A percentile compares a stretch with the other conserved stretches of the same genome.
Evolutionary conservation across 2,113 vertebrate genomes (phyloP).

Genomic region (Indri indri): DNA sequence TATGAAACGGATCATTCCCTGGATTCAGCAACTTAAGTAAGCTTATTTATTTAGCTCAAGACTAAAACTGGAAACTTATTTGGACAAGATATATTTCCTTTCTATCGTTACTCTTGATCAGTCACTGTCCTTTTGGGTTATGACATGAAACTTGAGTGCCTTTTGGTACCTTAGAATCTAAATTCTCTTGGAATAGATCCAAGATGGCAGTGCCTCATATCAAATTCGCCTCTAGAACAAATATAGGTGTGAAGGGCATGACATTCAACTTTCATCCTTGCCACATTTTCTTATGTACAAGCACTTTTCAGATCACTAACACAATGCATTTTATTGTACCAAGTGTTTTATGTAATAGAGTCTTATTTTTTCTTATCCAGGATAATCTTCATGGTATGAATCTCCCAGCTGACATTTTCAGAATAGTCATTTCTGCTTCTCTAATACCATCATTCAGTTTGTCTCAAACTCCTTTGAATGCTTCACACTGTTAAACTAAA

Average conservation of each 20-base stretch:
- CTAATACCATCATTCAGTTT: conserved; percentile 14
- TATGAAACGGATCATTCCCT: conserved; percentile 95
- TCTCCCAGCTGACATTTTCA: conserved; percentile 19
- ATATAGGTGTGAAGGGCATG: conserved; percentile 5
- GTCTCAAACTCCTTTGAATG: conserved; percentile 47
- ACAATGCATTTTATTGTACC: conserved; percentile 6
- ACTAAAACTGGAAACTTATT: conserved; percentile 51
- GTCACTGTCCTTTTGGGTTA: conserved; percentile 51
- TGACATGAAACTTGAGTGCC: conserved; percentile 48
- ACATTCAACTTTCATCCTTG: not conserved
- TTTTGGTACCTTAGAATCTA: conserved; percentile 51
- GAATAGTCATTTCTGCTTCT: conserved; percentile 43
- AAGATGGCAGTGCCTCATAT: not conserved
- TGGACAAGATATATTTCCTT: conserved; percentile 47
- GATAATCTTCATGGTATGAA: conserved; percentile 20
- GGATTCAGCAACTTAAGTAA: conserved; percentile 98
- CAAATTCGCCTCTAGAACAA: conserved; percentile 36
- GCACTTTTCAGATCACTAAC: not conserved
- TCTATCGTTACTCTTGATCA: conserved; percentile 45
- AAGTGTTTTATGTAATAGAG: not conserved
- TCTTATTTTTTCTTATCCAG: conserved; percentile 29
- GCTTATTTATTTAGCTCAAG: conserved; percentile 70
- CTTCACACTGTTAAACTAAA: conserved; percentile 43
- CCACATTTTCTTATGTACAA: conserved; percentile 34
- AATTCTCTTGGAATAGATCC: conserved; percentile 41